phyloP scores from a whole-genome alignment of 2,888 invertebrate genomes.

The Ormyrus pomaceus region DNA sequence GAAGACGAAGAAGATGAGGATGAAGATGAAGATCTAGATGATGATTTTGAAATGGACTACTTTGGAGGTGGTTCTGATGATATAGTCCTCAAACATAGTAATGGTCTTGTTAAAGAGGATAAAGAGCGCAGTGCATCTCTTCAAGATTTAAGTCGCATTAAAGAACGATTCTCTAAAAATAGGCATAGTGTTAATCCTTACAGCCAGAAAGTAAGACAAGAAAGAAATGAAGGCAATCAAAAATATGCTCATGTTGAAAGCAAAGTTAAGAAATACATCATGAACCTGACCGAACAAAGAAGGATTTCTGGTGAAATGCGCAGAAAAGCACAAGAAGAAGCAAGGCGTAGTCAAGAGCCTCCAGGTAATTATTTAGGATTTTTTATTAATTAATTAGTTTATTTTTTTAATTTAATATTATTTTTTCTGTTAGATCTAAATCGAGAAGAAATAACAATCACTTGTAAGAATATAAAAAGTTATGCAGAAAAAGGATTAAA shows the following conservation, averaged over 20 bases:
- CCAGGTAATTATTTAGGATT: constrained; percentile 33
- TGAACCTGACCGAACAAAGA: constrained; percentile 60
- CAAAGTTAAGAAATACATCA: constrained; percentile 70
- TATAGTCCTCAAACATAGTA: constrained; percentile 59
- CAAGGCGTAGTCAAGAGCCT: constrained; percentile 28
- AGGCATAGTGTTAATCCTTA: constrained; percentile 49
- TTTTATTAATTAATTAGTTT: constrained; percentile 9
- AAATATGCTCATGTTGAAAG: constrained; percentile 67
- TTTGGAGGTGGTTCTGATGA: constrained; percentile 69
- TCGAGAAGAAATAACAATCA: constrained; percentile 33
- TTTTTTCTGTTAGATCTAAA: constrained; percentile 45
- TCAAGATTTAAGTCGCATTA: constrained; percentile 66
- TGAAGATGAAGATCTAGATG: constrained; percentile 62
- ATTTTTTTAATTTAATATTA: constrained; percentile 1
- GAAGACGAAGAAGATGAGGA: constrained; percentile 61
- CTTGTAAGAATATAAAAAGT: constrained; percentile 62
- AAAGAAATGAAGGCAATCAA: constrained; percentile 39
- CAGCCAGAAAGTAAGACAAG: constrained; percentile 52
- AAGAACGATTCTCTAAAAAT: constrained; percentile 33
- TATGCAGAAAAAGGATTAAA: constrained; percentile 66
- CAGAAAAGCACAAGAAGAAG: constrained; percentile 51
- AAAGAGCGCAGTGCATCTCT: constrained; percentile 70
- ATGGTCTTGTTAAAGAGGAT: constrained; percentile 47
- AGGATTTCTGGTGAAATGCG: constrained; percentile 57
- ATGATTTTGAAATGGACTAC: constrained; percentile 64